phyloP scores from a whole-genome alignment of 2,888 invertebrate species.

The Nasonia oneida region DNA sequence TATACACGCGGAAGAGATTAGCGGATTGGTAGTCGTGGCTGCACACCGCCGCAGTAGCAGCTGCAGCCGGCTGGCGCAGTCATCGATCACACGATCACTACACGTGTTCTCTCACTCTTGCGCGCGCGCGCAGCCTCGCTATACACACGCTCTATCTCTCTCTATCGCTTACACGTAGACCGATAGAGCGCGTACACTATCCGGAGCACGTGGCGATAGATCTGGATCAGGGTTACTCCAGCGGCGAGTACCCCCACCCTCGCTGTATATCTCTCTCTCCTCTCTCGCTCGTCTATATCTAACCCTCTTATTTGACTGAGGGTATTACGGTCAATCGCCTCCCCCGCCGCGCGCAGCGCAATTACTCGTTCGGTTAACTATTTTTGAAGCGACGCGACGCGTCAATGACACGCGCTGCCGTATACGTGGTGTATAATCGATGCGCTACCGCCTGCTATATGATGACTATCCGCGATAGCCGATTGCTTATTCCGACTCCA shows the following conservation, averaged over 20 bases:
- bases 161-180: not conserved
- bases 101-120: constrained; percentile 27
- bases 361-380: constrained; percentile 60
- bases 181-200: constrained; percentile 50
- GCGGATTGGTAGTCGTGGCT: constrained; percentile 37
- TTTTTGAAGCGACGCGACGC: constrained; percentile 69
- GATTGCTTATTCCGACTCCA: not conserved
- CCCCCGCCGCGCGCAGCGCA: constrained; percentile 14
- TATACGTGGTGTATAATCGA: constrained; percentile 40
- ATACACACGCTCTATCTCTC: not conserved
- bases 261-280: constrained; percentile 30
- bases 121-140: not conserved
- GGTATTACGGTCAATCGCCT: constrained; percentile 77
- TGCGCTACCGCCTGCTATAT: not conserved
- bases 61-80: constrained; percentile 43
- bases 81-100: constrained; percentile 55
- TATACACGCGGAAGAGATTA: constrained; percentile 53
- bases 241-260: not conserved
- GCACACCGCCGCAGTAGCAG: constrained; percentile 1
- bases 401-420: constrained; percentile 68
- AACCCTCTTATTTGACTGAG: constrained; percentile 78
- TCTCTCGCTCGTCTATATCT: constrained; percentile 73
- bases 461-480: not conserved
- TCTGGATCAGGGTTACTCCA: constrained; percentile 78
- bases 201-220: constrained; percentile 77